phyloP scores from a whole-genome alignment of 2,113 vertebrate species.

The Tricholaema leucomelas region DNA sequence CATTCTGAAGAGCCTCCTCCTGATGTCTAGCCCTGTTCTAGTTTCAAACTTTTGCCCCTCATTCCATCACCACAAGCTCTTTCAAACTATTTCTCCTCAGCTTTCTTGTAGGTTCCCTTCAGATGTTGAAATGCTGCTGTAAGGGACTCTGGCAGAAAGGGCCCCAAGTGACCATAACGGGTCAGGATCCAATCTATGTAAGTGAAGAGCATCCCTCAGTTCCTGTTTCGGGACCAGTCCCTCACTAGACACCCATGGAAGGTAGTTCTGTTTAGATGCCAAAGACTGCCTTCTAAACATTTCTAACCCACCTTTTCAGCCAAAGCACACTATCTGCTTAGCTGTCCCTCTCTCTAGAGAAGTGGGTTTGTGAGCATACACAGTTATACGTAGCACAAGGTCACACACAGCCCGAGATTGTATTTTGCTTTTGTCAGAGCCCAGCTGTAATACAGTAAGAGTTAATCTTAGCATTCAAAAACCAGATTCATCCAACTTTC shows the following conservation, averaged over 20 bases:
- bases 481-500: not conserved
- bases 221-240: not conserved
- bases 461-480: not conserved
- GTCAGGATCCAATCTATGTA: not conserved
- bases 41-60: too few species aligned
- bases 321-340: not conserved
- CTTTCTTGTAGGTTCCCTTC: too few species aligned
- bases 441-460: fast-evolving
- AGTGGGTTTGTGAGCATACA: not conserved
- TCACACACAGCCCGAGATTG: fast-evolving
- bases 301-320: not conserved
- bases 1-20: too few species aligned
- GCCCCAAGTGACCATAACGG: not conserved
- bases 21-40: too few species aligned
- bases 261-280: not conserved
- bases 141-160: not conserved
- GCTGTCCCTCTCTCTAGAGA: not conserved
- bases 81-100: too few species aligned
- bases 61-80: too few species aligned
- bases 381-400: fast-evolving
- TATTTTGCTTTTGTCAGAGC: not conserved
- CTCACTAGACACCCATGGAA: not conserved
- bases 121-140: too few species aligned
- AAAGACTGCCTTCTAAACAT: not conserved
- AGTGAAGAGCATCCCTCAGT: not conserved